These are phyloP conservation scores for Taphrorychus bicolor DNA, from an alignment of 2,888 invertebrate genomes.

Conservation along the genomic window DNA sequence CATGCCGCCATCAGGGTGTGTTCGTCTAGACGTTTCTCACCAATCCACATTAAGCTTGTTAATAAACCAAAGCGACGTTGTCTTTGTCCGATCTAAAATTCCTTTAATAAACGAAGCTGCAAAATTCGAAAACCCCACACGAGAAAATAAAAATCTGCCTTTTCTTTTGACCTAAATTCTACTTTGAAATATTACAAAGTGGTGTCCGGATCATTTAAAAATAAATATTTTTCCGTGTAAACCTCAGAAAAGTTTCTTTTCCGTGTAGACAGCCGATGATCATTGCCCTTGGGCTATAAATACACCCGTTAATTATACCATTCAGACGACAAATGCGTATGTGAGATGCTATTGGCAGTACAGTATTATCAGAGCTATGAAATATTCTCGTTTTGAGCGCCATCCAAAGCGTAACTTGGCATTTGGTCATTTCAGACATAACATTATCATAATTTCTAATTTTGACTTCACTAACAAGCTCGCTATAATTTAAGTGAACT, in stretches of 20 bases:
- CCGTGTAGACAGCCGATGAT: conserved; percentile 37
- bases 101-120: background rate
- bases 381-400: conserved; percentile 59
- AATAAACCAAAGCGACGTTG: background rate
- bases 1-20: background rate
- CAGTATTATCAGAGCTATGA: conserved; percentile 53
- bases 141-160: background rate
- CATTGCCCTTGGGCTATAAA: conserved; percentile 61
- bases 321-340: conserved; percentile 57
- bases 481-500: background rate
- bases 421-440: conserved; percentile 56
- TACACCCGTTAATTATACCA: conserved; percentile 60
- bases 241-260: conserved; percentile 13
- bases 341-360: conserved; percentile 58
- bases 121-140: background rate
- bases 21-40: background rate
- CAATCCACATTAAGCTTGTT: background rate
- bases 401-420: conserved; percentile 57
- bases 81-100: background rate
- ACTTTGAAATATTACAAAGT: background rate
- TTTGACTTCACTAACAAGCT: conserved; percentile 45
- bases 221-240: background rate
- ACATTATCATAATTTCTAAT: conserved; percentile 42
- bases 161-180: background rate
- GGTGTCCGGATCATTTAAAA: background rate